A percentile compares a stretch with the other conserved stretches of the same genome.
phyloP scores from a whole-genome alignment of 2,797 vertebrate species.

The Molossus alvarezi region DNA sequence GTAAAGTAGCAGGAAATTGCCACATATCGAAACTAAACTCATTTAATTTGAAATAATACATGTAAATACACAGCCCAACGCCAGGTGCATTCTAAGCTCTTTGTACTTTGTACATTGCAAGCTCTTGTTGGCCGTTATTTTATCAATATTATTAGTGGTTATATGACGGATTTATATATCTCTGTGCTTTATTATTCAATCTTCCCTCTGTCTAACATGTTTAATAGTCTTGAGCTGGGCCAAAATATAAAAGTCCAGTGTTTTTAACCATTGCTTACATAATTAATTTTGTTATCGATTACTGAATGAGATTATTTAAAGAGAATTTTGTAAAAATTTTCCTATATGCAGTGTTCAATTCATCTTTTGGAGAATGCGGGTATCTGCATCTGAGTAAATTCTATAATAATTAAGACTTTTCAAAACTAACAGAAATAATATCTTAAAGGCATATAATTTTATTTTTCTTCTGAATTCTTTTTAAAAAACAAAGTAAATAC shows the following conservation, averaged over 20 bases:
- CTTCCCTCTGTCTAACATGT: neutral
- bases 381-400: constrained; percentile 12
- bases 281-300: neutral
- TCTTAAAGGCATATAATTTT: neutral
- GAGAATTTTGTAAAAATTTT: neutral
- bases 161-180: neutral
- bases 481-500: neutral
- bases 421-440: neutral
- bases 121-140: neutral
- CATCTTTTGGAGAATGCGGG: neutral
- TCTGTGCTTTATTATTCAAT: neutral
- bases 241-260: neutral
- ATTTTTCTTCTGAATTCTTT: neutral
- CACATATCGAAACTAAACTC: neutral
- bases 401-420: neutral
- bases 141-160: neutral
- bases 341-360: neutral
- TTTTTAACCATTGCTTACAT: neutral
- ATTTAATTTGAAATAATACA: neutral
- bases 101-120: neutral
- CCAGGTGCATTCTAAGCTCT: neutral
- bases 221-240: neutral
- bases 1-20: neutral
- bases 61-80: neutral
- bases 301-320: neutral